Conservation (phyloP, 1,140 invertebrate species). For the Rhagoletis zephyria region DNA sequence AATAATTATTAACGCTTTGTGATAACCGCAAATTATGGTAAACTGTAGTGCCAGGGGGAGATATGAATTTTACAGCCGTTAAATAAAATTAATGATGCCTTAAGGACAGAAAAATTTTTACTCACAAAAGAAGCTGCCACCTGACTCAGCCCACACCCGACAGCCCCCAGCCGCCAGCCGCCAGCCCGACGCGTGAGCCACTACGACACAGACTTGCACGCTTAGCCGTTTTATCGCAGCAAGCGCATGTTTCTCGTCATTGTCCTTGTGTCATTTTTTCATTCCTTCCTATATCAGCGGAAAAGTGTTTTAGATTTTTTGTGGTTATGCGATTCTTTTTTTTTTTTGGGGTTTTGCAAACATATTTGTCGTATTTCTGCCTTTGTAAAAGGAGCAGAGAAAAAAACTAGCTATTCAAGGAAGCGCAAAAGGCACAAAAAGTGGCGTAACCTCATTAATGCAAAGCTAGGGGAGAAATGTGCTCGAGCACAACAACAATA, state of each 20-base stretch:
- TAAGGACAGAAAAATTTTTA: slow-evolving; percentile 53
- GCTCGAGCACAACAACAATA: neutral
- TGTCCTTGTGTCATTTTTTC: slow-evolving; percentile 8
- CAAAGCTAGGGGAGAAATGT: slow-evolving; percentile 7
- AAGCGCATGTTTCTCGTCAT: slow-evolving; percentile 52
- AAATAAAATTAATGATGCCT: slow-evolving; percentile 58
- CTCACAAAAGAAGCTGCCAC: slow-evolving; percentile 34
- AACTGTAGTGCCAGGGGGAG: slow-evolving; percentile 42
- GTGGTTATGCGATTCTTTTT: slow-evolving; percentile 7
- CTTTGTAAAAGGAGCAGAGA: neutral
- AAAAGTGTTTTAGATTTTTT: slow-evolving; percentile 52
- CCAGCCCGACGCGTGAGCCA: neutral
- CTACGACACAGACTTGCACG: neutral
- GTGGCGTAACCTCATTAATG: slow-evolving; percentile 46
- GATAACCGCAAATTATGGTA: slow-evolving; percentile 53
- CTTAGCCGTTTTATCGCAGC: slow-evolving; percentile 29
- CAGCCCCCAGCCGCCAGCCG: too few relatives aligned
- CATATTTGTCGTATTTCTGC: slow-evolving; percentile 38
- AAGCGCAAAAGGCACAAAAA: slow-evolving; percentile 37
- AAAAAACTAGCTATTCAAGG: neutral
- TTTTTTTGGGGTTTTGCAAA: neutral
- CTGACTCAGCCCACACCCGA: neutral
- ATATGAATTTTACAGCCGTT: slow-evolving; percentile 56
- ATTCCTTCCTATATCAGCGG: slow-evolving; percentile 33
- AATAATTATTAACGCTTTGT: slow-evolving; percentile 53